Conservation (phyloP, 2,888 invertebrate genomes). For the Drosophila koepferae region DNA sequence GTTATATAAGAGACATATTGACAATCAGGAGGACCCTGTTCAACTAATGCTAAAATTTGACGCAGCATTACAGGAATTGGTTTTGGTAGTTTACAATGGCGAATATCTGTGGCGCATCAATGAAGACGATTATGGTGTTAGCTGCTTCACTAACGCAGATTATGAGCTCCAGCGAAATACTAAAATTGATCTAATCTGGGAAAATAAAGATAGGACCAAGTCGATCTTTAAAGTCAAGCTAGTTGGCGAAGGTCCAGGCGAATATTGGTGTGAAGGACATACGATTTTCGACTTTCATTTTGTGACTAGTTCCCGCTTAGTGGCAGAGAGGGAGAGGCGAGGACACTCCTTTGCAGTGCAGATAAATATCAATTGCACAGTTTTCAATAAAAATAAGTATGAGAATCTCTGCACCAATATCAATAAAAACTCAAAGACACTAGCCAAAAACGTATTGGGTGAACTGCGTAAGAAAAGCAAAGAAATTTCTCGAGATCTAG, state of each 20-base stretch:
- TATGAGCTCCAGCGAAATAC: constrained; percentile 86
- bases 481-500: constrained; percentile 39
- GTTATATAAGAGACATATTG: constrained; percentile 55
- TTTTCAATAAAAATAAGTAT: constrained; percentile 5
- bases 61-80: constrained; percentile 65
- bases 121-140: constrained; percentile 84
- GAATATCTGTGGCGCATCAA: constrained; percentile 86
- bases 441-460: constrained; percentile 45
- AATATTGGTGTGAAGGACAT: constrained; percentile 89
- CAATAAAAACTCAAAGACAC: constrained; percentile 47
- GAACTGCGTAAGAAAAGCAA: constrained; percentile 27
- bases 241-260: constrained; percentile 86
- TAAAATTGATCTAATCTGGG: constrained; percentile 84
- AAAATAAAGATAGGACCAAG: constrained; percentile 67
- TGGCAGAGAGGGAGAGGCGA: constrained; percentile 84
- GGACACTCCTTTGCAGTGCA: constrained; percentile 81
- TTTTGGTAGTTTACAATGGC: constrained; percentile 87
- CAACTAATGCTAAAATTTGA: constrained; percentile 69
- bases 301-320: constrained; percentile 86
- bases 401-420: constrained; percentile 28
- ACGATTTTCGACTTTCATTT: constrained; percentile 85
- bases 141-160: constrained; percentile 88
- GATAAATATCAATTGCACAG: constrained; percentile 70
- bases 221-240: constrained; percentile 86
- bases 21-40: constrained; percentile 39